Evolutionary conservation across 2,888 invertebrate genomes (phyloP).

Genomic region (Gymnocheta viridis): DNA sequence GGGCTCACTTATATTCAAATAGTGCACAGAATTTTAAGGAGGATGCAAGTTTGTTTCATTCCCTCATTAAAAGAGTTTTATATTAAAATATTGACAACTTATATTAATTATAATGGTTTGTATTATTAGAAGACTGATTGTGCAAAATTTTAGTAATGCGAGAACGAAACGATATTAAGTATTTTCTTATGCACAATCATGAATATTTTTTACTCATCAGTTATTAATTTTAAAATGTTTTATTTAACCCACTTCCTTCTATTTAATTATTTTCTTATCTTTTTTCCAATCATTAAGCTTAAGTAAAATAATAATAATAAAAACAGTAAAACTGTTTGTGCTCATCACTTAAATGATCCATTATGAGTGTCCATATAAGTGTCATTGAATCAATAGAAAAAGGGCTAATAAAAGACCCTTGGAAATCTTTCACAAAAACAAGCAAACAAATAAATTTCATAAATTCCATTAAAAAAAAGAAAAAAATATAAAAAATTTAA

Average conservation of each 20-base stretch:
- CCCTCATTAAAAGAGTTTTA: too few species aligned
- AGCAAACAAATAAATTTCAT: constrained; percentile 39
- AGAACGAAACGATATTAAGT: background rate
- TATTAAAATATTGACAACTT: too few species aligned
- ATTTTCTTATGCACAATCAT: background rate
- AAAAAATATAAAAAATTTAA: constrained; percentile 13
- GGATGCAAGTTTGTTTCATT: too few species aligned
- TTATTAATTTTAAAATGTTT: background rate
- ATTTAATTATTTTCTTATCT: background rate
- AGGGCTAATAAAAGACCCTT: background rate
- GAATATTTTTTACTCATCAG: background rate
- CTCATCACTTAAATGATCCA: constrained; percentile 45
- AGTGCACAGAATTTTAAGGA: too few species aligned
- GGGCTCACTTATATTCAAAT: too few species aligned
- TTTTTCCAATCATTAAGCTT: background rate
- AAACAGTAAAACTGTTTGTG: constrained; percentile 27
- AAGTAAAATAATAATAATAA: background rate
- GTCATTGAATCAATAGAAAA: constrained; percentile 19
- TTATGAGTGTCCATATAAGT: too few species aligned
- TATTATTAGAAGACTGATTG: too few species aligned
- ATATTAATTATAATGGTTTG: too few species aligned
- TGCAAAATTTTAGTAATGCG: too few species aligned
- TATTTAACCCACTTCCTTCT: background rate
- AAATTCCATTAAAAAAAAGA: constrained; percentile 32
- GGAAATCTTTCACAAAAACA: constrained; percentile 17